Evolutionary conservation across 2,113 vertebrate genomes (phyloP), one percentile per base, ranked within the genome.

Genomic region (Gadus macrocephalus): DNA sequence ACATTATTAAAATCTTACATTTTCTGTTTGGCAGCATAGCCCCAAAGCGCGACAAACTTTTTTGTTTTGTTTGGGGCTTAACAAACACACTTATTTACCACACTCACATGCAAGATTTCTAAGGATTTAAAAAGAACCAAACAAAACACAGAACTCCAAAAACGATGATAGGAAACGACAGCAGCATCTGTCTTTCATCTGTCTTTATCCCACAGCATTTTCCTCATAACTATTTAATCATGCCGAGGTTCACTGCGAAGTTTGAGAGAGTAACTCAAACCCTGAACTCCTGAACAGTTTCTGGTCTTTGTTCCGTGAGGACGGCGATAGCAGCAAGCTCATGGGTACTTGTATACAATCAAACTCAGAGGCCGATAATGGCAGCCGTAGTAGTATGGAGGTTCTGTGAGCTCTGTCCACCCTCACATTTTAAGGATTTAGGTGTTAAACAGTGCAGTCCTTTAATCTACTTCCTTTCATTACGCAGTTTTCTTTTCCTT

Each of bases 181-280:
- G 85, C 81, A 49, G 6, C 42, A 12, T 49, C 42, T 49, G 42
- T 12, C 42, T 49, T 49, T 49, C 2, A 49, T 49, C 55, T 56
- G 31, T 84, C 42, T 81, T 77, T 66, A 86, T 86, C 86, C 86
- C 81, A 69, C 59, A 77, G 80, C 80, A 77, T 85, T 79, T 85
- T 83, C 76, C 75, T 85, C 82, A 87, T 88, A 78, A 83, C 85
- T 86, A 84, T 88, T 89, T 86, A 76, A 89, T 86, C 82, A 79
- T 69, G 67, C 4, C 42, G 79, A 86, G 75, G 58, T 20, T 20
- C 20, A 20, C 20, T 20, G 20, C 20, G 20, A 20, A 20, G 20
- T 20, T 65, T 70, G 59, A 70, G 62, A 85, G 85, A 85, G 87
- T 83, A 83, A 82, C 71, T 73, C 62, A 73, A 78, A 78, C 69